These are phyloP conservation scores for Popillia japonica DNA, from an alignment of 1,140 invertebrate genomes.

Conservation along the genomic window DNA sequence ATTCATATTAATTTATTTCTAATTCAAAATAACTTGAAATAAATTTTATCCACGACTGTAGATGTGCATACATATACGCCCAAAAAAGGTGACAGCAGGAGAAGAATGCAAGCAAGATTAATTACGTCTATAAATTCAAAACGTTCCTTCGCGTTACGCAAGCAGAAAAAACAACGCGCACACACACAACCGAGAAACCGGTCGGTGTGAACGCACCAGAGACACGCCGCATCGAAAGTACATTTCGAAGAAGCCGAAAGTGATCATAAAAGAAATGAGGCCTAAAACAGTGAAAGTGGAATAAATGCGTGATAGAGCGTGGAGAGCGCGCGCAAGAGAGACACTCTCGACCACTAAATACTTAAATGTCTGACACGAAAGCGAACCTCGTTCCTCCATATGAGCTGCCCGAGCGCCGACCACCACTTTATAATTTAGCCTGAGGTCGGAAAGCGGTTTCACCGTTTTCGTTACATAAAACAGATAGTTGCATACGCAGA, in stretches of 20 bases:
- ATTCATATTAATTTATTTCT: no score
- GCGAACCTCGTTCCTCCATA: not conserved
- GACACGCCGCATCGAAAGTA: conserved; percentile 30
- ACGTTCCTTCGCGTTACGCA: conserved; percentile 14
- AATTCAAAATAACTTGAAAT: no score
- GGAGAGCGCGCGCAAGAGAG: not conserved
- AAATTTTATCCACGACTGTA: no score
- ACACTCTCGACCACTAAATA: not conserved
- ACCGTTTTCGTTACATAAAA: not conserved
- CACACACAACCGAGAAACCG: not conserved
- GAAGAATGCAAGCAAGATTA: not conserved
- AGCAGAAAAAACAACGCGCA: not conserved
- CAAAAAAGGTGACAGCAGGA: not conserved
- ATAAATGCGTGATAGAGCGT: conserved; percentile 25
- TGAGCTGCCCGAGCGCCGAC: not conserved
- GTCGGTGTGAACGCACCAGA: conserved; percentile 16
- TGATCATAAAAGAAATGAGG: conserved; percentile 39
- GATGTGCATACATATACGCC: not conserved
- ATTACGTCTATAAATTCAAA: not conserved
- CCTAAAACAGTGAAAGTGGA: conserved; percentile 38
- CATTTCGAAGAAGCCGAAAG: conserved; percentile 33
- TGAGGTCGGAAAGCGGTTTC: not conserved
- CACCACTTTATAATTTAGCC: not conserved
- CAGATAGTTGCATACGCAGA: not conserved
- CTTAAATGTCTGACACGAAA: conserved; percentile 11